Conservation (phyloP, 2,888 invertebrate genomes). For the Ormyrus thymus region DNA sequence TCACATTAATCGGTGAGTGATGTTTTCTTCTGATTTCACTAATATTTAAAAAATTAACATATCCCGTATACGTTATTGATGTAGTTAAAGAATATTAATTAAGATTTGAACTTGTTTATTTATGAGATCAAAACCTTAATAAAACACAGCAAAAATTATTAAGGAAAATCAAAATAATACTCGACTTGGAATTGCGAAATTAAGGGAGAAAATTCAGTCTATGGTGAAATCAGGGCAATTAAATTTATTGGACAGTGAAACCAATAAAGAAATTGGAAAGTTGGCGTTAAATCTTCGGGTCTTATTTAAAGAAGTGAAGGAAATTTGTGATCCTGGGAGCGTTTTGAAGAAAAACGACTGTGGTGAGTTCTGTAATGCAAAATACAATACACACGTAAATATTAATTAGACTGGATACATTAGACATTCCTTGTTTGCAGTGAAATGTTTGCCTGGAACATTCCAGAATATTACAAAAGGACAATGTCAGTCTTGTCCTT, state of each 20-base stretch:
- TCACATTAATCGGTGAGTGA: conserved; percentile 65
- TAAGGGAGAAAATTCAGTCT: conserved; percentile 62
- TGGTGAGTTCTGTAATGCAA: conserved; percentile 70
- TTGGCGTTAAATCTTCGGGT: conserved; percentile 65
- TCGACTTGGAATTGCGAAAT: conserved; percentile 61
- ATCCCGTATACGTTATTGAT: background rate
- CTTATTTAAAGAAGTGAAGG: conserved; percentile 62
- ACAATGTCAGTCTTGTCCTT: conserved; percentile 78
- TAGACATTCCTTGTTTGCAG: conserved; percentile 68
- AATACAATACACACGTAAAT: background rate
- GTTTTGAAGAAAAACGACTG: conserved; percentile 77
- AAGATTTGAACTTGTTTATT: conserved; percentile 35
- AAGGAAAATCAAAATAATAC: conserved; percentile 65
- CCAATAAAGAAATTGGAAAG: conserved; percentile 64
- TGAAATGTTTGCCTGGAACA: conserved; percentile 81
- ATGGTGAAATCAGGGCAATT: conserved; percentile 63
- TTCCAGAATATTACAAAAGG: conserved; percentile 78
- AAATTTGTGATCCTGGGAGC: conserved; percentile 77
- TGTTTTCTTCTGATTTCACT: background rate
- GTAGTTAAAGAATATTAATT: conserved; percentile 38
- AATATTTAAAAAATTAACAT: too few species aligned
- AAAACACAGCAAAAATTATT: conserved; percentile 66
- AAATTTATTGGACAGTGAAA: conserved; percentile 62
- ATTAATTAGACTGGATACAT: background rate
- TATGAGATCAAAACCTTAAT: conserved; percentile 40